Percentiles rank a stretch among this genome's conserved stretches.
phyloP scores from a whole-genome alignment of 2,113 vertebrate genomes.

The Nyctibius bracteatus region DNA sequence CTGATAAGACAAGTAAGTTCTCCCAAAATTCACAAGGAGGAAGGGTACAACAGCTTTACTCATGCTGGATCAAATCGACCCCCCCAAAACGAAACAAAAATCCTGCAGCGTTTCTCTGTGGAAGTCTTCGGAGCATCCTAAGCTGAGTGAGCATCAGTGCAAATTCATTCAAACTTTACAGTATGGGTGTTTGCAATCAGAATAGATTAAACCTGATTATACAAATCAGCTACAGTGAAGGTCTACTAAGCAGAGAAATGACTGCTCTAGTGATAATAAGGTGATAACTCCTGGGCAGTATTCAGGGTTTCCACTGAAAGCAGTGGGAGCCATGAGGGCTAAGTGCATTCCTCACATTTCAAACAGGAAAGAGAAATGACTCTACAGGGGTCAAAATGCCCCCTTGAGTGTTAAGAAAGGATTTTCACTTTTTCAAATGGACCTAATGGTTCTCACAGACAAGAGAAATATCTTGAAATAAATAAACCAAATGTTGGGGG shows the following conservation, averaged over 20 bases:
- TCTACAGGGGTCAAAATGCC: neutral
- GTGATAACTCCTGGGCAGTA: neutral
- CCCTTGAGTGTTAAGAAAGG: neutral
- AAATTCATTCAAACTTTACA: constrained; percentile 1
- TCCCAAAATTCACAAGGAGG: neutral
- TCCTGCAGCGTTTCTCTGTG: accelerated
- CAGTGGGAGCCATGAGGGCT: neutral
- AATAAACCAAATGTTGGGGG: neutral
- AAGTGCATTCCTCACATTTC: neutral
- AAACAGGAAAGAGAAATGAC: neutral
- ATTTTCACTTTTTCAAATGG: neutral
- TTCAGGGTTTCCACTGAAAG: neutral
- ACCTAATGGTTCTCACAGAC: neutral
- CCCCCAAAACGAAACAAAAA: neutral
- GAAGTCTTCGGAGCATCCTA: neutral
- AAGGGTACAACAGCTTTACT: neutral
- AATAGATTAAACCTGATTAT: constrained; percentile 51
- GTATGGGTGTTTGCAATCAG: constrained; percentile 36
- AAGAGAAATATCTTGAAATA: neutral
- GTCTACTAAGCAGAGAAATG: constrained; percentile 47
- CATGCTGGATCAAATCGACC: neutral
- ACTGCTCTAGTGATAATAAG: constrained; percentile 24
- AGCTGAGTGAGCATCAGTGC: neutral
- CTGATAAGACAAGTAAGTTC: neutral
- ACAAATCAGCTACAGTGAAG: constrained; percentile 40